Percentiles rank a stretch among this genome's conserved stretches.
phyloP scores from a whole-genome alignment of 2,797 vertebrate species.

The Nasua narica region DNA sequence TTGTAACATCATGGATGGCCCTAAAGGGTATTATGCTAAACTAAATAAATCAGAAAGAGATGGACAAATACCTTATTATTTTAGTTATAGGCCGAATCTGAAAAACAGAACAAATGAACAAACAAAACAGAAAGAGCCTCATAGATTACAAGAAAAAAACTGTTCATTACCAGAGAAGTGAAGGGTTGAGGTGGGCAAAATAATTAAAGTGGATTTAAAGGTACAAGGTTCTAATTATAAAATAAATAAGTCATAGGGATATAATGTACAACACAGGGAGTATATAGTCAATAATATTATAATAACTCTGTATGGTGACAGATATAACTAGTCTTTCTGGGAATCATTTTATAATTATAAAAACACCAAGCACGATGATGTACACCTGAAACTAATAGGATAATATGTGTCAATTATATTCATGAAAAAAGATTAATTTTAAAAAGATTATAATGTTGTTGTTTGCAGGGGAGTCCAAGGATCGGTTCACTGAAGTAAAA shows the following conservation, averaged over 20 bases:
- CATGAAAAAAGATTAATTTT: background rate
- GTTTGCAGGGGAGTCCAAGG: background rate
- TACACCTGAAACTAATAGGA: background rate
- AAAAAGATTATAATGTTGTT: background rate
- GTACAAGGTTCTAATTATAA: background rate
- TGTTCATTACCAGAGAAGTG: background rate
- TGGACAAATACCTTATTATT: background rate
- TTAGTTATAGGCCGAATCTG: background rate
- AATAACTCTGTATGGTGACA: background rate
- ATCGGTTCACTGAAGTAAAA: background rate
- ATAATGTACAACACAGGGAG: background rate
- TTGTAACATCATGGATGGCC: background rate
- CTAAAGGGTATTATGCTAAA: background rate
- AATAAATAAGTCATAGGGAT: background rate
- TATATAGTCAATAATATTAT: background rate
- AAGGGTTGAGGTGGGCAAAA: background rate
- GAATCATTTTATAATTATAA: background rate
- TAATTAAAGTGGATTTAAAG: background rate
- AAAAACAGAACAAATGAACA: background rate
- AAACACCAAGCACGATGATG: background rate
- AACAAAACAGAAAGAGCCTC: background rate
- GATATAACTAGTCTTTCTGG: background rate
- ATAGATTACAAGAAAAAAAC: background rate
- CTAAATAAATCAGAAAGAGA: background rate
- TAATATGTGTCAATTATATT: background rate